phyloP scores from a whole-genome alignment of 2,113 vertebrate genomes.

The Arizona elegans region DNA sequence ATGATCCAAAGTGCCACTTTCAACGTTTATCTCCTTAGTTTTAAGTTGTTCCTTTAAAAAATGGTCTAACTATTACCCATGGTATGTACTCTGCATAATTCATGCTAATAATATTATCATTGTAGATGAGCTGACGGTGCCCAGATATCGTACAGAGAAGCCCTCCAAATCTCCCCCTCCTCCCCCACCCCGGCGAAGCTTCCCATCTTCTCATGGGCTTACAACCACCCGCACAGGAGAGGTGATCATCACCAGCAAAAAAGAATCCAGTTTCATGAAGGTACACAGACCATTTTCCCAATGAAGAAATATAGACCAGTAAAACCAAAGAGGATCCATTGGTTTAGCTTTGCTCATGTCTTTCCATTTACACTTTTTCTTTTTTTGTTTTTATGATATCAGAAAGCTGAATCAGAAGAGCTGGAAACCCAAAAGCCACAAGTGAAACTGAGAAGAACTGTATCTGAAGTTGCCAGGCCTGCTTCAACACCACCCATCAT shows the following conservation, averaged over 20 bases:
- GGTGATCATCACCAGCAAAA: conserved; percentile 88
- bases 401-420: conserved; percentile 93
- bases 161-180: conserved; percentile 95
- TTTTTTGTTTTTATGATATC: conserved; percentile 13
- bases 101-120: neutral
- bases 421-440: conserved; percentile 87
- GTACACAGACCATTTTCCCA: conserved; percentile 10
- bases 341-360: neutral
- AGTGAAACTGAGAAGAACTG: conserved; percentile 84
- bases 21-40: neutral
- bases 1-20: neutral
- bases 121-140: conserved; percentile 88
- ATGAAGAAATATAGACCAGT: neutral
- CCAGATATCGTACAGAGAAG: conserved; percentile 93
- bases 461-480: conserved; percentile 90
- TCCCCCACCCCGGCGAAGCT: conserved; percentile 89
- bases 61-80: neutral
- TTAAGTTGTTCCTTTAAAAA: neutral
- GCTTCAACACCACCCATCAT: conserved; percentile 90
- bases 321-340: neutral
- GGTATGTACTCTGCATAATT: neutral
- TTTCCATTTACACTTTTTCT: neutral
- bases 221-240: conserved; percentile 90
- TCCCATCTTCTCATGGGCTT: conserved; percentile 90
- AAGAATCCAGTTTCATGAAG: conserved; percentile 75